Evolutionary conservation across 2,888 invertebrate species (phyloP).

Genomic region (Kryphioiulus occultus): DNA sequence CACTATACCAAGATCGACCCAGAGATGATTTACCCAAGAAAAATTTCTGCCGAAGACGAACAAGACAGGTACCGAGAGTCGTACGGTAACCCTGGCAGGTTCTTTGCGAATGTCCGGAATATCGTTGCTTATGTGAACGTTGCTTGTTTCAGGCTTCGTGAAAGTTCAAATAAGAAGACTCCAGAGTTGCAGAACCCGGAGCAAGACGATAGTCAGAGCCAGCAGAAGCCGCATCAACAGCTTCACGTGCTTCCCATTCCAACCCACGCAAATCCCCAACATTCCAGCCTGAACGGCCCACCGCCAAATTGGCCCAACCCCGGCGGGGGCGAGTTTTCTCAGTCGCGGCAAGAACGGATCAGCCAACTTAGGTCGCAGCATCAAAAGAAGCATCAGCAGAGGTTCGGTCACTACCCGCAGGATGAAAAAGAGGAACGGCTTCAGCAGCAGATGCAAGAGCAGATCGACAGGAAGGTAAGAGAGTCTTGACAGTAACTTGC

Average conservation of each 20-base stretch:
- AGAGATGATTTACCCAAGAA: slow-evolving; percentile 37
- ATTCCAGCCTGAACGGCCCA: slow-evolving; percentile 29
- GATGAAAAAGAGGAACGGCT: slow-evolving; percentile 67
- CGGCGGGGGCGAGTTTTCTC: not conserved
- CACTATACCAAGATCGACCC: slow-evolving; percentile 50
- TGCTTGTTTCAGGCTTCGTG: slow-evolving; percentile 8
- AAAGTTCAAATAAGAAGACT: not conserved
- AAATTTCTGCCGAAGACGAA: slow-evolving; percentile 20
- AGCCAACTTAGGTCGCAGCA: slow-evolving; percentile 67
- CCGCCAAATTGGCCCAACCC: not conserved
- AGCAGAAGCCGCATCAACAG: slow-evolving; percentile 1
- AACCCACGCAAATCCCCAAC: not conserved
- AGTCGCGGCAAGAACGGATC: slow-evolving; percentile 63
- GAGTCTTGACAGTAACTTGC: not conserved
- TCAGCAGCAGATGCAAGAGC: slow-evolving; percentile 62
- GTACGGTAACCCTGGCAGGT: no score
- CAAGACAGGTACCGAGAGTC: slow-evolving; percentile 33
- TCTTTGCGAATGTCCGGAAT: not conserved
- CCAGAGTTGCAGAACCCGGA: not conserved
- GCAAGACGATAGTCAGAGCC: not conserved
- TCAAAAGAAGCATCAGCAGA: slow-evolving; percentile 68
- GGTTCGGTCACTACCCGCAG: slow-evolving; percentile 69
- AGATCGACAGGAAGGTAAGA: slow-evolving; percentile 54
- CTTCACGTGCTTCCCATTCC: slow-evolving; percentile 30
- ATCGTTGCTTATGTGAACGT: not conserved